Percentiles rank a stretch among this genome's conserved stretches.
Conservation (phyloP, 2,888 invertebrate species). For the Coenonympha glycerion region DNA sequence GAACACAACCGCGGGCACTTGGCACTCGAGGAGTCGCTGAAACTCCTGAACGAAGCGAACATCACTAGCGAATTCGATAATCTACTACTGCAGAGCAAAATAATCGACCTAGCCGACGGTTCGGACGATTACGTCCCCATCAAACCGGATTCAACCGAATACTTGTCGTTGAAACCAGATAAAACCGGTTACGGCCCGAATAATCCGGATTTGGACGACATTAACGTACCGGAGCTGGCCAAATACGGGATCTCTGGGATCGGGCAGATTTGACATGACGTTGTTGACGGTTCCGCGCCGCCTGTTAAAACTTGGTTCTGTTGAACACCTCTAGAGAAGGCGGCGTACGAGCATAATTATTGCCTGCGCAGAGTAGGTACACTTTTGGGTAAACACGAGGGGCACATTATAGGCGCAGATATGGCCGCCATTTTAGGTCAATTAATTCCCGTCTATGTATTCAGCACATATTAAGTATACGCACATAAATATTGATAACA, state of each 20-base stretch:
- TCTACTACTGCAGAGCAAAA: constrained; percentile 49
- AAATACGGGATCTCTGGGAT: constrained; percentile 51
- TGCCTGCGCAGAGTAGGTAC: too few relatives aligned
- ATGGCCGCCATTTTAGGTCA: too few relatives aligned
- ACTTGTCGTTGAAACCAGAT: constrained; percentile 30
- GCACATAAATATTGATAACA: too few relatives aligned
- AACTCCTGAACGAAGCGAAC: constrained; percentile 67
- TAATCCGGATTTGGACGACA: constrained; percentile 49
- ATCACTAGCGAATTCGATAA: constrained; percentile 52
- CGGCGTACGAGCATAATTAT: not conserved
- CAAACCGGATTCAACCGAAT: constrained; percentile 34
- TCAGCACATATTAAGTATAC: too few relatives aligned
- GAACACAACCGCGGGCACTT: constrained; percentile 52
- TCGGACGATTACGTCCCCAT: constrained; percentile 65
- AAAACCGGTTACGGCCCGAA: constrained; percentile 31
- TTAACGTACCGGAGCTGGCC: constrained; percentile 56
- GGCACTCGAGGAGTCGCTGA: constrained; percentile 63
- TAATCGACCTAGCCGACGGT: constrained; percentile 56
- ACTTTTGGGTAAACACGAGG: too few relatives aligned
- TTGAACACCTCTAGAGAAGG: too few relatives aligned
- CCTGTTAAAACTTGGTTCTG: constrained; percentile 74
- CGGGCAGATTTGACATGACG: constrained; percentile 64
- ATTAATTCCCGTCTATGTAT: too few relatives aligned
- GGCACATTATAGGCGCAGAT: too few relatives aligned
- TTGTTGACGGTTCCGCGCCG: constrained; percentile 43